Evolutionary conservation across 2,888 invertebrate genomes (phyloP), one percentile per base, ranked within the genome.

Genomic region (Gerris lacustris): DNA sequence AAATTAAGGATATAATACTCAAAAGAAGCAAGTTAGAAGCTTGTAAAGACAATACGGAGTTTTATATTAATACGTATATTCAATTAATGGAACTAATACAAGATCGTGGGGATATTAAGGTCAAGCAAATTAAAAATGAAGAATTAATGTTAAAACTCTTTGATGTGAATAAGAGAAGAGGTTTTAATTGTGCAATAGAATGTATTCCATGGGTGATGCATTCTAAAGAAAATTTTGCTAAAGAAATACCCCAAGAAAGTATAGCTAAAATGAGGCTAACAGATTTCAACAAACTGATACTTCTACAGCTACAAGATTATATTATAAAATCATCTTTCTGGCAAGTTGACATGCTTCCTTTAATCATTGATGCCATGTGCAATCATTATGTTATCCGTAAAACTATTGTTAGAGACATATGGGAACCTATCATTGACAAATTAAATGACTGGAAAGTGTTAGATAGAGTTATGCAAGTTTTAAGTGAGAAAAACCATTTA

Each of bases 1-100:
- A 78, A 67, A 82, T 87, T 72, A 77, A 81, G 74, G 83, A 86
- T 77, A 83, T 80, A 75, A 75, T 80, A 55, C 76, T 79, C 6
- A 71, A 74, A 43, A 63, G 67, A 15, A 6, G 11, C 15, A 31
- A 31, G 17, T 11, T 11, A 9, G 15, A 67, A 17, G 67, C 69
- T 45, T 11, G 55, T 44, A 63, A 66, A 31, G 69, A 71, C 15
- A 69, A 66, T 31, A 55, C 15, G 9, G 55, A 55, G 15, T 55
- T 55, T 55, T 55, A 55, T 55, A 11, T 55, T 11, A 55, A 15
- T 55, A 55, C 55, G 15, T 55, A 55, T 55, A 15, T 15, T 11
- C 11, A 15, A 15, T 55, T 55, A 55, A 11, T 15, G 15, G 55
- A 55, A 11, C 9, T 55, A 11, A 11, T 55, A 4, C 15, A 15